Base-by-base conservation (phyloP, 1,140 invertebrate genomes). In the Lepidurus apus region DNA sequence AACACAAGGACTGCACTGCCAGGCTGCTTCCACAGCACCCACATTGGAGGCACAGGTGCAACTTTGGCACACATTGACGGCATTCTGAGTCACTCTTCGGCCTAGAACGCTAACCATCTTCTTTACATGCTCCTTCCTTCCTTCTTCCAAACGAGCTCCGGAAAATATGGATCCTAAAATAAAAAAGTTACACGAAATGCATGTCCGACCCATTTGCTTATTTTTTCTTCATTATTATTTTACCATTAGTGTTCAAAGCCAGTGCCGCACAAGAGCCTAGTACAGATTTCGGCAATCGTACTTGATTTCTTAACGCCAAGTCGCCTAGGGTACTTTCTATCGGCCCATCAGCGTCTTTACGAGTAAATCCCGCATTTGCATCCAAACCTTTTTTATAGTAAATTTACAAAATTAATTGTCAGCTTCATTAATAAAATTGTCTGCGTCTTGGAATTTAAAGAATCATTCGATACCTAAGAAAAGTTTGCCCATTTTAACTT, bases 191-290 rank as follows among this genome's bases (percentile, higher is more conserved):
- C 42, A 79, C 5, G 42, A 74, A 78, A 78, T 34, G 34, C 10
- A 21, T 24, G 0, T 1, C 21, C 8, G 7, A 17, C 8, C n/a
- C n/a, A 74, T 42, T 17, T 74, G 17, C 11, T 7, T 76, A 24
- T 1, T 47, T 44, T 1, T 44, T 13, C 11, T 42, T 76, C 24
- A 21, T 79, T 75, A 34, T 4, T 4, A 74, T 7, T 21, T 84
- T 86, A 87, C 95, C 95, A 82, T 95, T 94, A 1, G 92, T 93
- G 82, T 94, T 91, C 77, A 95, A 82, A 0, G 94, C 91, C 7
- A 97, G 85, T 0, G 92, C 90, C 0, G 90, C 89, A 83, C 95
- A 97, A n/a, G 91, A 88, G 42, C 93, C 93, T 10, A 94, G 84
- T 65, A 89, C 88, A 77, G 88, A 90, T 82, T 92, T 93, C 0